Base-by-base conservation (phyloP, 1,140 invertebrate species). In the Chironomus tepperi region DNA sequence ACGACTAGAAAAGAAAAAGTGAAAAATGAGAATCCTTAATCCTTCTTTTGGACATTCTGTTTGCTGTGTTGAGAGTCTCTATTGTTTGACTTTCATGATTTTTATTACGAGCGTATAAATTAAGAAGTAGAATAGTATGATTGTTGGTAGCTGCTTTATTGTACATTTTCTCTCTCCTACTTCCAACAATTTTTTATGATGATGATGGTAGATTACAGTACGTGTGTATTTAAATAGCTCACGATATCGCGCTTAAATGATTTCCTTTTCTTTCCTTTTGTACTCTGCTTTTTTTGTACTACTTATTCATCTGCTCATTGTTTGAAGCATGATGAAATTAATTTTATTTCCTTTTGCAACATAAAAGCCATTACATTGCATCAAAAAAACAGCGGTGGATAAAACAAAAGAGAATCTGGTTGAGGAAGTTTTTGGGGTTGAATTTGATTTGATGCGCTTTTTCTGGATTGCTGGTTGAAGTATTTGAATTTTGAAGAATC, bases 81-180 rank as follows among this genome's bases (percentile, higher is more conserved):
- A 57, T 57, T 57, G 47, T 57, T 57, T 57, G 47, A 57, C 47
- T 57, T 57, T 57, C 47, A 57, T 57, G 47, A 15, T 57, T 57
- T n/a, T 57, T 57, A 57, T 57, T 57, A 57, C 10, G 47, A 15
- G 47, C 47, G 47, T 57, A 57, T 57, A 57, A 12, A 57, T 57
- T 57, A 57, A 57, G 43, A 47, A 47, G 12, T 57, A 57, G 47
- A 57, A 57, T 57, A n/a, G 47, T 47, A 47, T 34, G 24, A 34
- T 34, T 34, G 24, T 34, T 34, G 24, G 24, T 34, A 34, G 24
- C 24, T 34, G 24, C 24, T 34, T 34, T 34, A 34, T 34, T 34
- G 43, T 10, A 47, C 43, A 3, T 57, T 57, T n/a, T 57, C 47
- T 57, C n/a, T 47, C 15, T 47, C 43, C 8, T 34, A 5, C 24